Conservation (phyloP, 2,888 invertebrate species). For the Meiosimyza decipiens region DNA sequence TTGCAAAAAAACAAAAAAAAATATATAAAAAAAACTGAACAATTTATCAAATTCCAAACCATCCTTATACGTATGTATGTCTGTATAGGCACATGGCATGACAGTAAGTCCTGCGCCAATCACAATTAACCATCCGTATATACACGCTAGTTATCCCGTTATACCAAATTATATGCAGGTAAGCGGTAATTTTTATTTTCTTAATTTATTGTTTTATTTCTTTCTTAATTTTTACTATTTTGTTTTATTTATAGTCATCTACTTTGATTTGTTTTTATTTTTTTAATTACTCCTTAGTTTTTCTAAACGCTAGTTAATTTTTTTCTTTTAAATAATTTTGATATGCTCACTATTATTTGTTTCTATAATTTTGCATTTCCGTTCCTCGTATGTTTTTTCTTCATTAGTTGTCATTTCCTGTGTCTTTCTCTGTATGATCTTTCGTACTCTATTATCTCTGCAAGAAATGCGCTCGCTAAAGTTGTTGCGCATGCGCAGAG, state of each 20-base stretch:
- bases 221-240: conserved; percentile 30
- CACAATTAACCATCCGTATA: conserved; percentile 69
- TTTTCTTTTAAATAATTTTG: conserved; percentile 23
- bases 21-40: conserved; percentile 41
- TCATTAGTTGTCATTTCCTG: conserved; percentile 27
- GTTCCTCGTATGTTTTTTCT: conserved; percentile 18
- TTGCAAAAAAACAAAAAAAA: conserved; percentile 28
- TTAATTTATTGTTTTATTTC: conserved; percentile 35
- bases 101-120: conserved; percentile 69
- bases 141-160: conserved; percentile 68
- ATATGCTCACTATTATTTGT: conserved; percentile 10
- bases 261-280: conserved; percentile 29
- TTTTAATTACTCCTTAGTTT: conserved; percentile 22
- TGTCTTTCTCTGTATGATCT: neutral
- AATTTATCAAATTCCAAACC: conserved; percentile 43
- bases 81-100: conserved; percentile 67
- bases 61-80: conserved; percentile 45
- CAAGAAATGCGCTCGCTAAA: neutral
- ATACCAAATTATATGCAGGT: conserved; percentile 68
- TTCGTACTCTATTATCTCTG: neutral
- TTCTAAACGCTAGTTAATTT: neutral
- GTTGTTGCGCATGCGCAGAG: conserved; percentile 3
- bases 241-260: neutral
- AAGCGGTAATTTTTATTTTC: conserved; percentile 54
- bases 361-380: conserved; percentile 4